Evolutionary conservation across 2,113 vertebrate genomes (phyloP).

Genomic region (Abramis brama): DNA sequence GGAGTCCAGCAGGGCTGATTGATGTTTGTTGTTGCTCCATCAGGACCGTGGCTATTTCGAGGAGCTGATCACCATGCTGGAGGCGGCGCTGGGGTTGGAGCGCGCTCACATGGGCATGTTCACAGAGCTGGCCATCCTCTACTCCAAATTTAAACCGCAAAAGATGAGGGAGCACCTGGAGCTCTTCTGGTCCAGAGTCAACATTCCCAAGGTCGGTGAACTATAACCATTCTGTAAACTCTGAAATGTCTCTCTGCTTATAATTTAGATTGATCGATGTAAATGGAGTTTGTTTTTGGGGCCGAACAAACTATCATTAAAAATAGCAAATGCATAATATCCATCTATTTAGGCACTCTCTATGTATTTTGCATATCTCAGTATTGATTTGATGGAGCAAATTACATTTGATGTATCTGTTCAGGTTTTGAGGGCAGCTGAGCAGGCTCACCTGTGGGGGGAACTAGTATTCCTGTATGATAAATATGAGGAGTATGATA

Average conservation of each 20-base stretch:
- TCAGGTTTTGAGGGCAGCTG: constrained; percentile 96
- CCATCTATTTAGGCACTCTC: background rate
- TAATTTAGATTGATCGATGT: background rate
- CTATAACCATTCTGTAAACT: background rate
- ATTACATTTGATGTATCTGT: constrained; percentile 18
- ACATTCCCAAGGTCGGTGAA: constrained; percentile 92
- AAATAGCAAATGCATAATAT: background rate
- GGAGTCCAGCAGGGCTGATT: background rate
- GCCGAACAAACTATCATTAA: background rate
- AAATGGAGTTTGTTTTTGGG: background rate
- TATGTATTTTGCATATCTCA: too few species aligned
- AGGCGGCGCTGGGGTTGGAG: constrained; percentile 94
- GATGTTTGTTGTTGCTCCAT: constrained; percentile 10
- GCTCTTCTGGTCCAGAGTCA: constrained; percentile 98
- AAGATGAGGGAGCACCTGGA: constrained; percentile 99
- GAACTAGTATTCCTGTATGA: constrained; percentile 98
- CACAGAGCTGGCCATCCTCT: constrained; percentile 97
- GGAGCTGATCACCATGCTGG: constrained; percentile 98
- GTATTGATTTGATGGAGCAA: background rate
- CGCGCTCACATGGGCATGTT: constrained; percentile 99
- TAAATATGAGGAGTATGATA: constrained; percentile 99
- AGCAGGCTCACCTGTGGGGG: constrained; percentile 97
- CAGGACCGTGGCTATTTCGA: constrained; percentile 99
- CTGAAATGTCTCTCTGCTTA: background rate
- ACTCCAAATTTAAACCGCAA: constrained; percentile 99